A percentile compares a stretch with the other conserved stretches of the same genome.
phyloP scores from a whole-genome alignment of 2,888 invertebrate species.

The Mamestra brassicae region DNA sequence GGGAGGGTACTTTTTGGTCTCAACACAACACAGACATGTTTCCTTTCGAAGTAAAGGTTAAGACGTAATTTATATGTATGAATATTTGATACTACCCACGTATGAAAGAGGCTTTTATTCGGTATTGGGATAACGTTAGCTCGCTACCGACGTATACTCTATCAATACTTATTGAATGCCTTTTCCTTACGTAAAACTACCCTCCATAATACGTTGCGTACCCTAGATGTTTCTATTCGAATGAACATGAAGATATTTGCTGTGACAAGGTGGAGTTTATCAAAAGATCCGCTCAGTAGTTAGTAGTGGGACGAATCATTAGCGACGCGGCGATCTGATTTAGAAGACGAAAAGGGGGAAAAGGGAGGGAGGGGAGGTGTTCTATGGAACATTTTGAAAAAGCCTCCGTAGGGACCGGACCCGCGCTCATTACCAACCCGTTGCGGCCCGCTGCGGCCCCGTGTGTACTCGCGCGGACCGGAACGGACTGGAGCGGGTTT shows the following conservation, averaged over 20 bases:
- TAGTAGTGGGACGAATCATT: slow-evolving; percentile 43
- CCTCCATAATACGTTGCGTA: background rate
- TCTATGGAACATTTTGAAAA: slow-evolving; percentile 38
- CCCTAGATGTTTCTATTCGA: background rate
- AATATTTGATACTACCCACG: slow-evolving; percentile 9
- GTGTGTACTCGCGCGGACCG: background rate
- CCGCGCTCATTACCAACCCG: slow-evolving; percentile 40
- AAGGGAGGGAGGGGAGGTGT: background rate
- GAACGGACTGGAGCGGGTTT: slow-evolving; percentile 13
- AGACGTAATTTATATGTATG: slow-evolving; percentile 23
- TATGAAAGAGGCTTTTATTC: slow-evolving; percentile 5
- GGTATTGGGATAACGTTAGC: slow-evolving; percentile 2
- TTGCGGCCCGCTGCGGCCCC: background rate
- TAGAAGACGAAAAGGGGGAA: background rate
- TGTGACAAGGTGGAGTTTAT: background rate
- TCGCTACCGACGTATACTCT: background rate
- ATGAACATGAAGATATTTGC: slow-evolving; percentile 4
- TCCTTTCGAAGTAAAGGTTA: slow-evolving; percentile 22
- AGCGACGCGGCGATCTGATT: slow-evolving; percentile 42
- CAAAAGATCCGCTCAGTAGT: slow-evolving; percentile 21
- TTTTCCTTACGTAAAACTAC: slow-evolving; percentile 2
- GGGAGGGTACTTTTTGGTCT: background rate
- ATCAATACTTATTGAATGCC: slow-evolving; percentile 11
- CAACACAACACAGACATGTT: background rate
- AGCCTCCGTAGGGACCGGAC: slow-evolving; percentile 34